phyloP scores from a whole-genome alignment of 2,888 invertebrate genomes.

The Acleris emargana region DNA sequence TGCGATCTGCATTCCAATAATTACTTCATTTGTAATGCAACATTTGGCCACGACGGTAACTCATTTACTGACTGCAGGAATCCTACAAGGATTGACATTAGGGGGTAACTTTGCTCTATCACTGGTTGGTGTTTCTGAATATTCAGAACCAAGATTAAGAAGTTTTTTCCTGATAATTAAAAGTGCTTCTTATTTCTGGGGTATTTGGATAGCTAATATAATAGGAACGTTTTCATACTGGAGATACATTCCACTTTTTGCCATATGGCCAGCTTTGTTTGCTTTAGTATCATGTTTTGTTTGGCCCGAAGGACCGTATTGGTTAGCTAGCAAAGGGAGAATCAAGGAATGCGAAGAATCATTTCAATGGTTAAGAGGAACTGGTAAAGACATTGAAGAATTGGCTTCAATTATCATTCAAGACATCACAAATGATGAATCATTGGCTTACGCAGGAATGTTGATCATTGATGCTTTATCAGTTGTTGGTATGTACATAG shows the following conservation, averaged over 20 bases:
- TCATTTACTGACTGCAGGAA: slow-evolving; percentile 12
- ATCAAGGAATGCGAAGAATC: slow-evolving; percentile 20
- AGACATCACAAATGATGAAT: slow-evolving; percentile 23
- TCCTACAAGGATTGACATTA: slow-evolving; percentile 13
- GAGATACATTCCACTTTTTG: slow-evolving; percentile 23
- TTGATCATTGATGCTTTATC: slow-evolving; percentile 24
- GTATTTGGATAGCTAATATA: slow-evolving; percentile 23
- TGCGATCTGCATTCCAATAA: slow-evolving; percentile 1
- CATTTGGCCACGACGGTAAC: slow-evolving; percentile 10
- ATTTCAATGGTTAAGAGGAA: slow-evolving; percentile 23
- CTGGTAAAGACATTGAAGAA: slow-evolving; percentile 7
- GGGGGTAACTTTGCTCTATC: slow-evolving; percentile 4
- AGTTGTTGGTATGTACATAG: slow-evolving; percentile 16
- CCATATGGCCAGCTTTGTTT: slow-evolving; percentile 7
- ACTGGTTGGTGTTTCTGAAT: slow-evolving; percentile 15
- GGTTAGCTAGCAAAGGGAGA: slow-evolving; percentile 28
- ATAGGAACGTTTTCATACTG: slow-evolving; percentile 24
- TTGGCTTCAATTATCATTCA: slow-evolving; percentile 11
- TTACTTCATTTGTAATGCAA: slow-evolving; percentile 3
- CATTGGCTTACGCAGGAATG: slow-evolving; percentile 11
- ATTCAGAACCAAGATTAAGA: slow-evolving; percentile 21
- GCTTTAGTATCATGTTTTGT: slow-evolving; percentile 5
- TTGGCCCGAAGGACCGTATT: slow-evolving; percentile 29
- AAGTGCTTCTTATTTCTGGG: slow-evolving; percentile 25
- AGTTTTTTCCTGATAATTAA: slow-evolving; percentile 27